Conservation (phyloP, 2,797 vertebrate genomes). For the Enteromius radiatus region DNA sequence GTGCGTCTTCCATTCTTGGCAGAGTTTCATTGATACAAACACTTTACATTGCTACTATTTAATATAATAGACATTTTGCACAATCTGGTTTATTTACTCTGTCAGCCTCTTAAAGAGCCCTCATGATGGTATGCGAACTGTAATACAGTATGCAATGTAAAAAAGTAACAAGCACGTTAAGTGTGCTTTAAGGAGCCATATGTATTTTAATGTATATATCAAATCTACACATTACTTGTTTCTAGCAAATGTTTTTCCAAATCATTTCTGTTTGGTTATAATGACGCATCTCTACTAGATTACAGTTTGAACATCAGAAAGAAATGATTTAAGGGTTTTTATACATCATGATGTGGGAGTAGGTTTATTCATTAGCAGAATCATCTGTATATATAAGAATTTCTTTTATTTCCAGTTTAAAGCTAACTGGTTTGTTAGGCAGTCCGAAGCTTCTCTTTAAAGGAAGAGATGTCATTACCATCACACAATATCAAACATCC, state of each 20-base stretch:
- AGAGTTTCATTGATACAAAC: not conserved
- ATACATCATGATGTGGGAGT: not conserved
- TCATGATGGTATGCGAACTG: not conserved
- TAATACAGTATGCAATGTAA: not conserved
- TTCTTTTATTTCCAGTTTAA: not conserved
- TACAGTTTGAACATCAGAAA: not conserved
- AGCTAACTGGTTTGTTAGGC: not conserved
- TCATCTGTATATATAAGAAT: not conserved
- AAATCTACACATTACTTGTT: not conserved
- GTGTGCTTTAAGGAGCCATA: not conserved
- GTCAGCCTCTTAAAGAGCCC: slow-evolving; percentile 1
- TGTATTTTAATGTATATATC: not conserved
- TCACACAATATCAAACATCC: not conserved
- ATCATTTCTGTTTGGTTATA: not conserved
- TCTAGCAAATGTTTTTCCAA: not conserved
- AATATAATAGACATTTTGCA: not conserved
- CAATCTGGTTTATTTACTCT: not conserved
- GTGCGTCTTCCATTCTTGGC: not conserved
- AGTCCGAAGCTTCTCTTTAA: not conserved
- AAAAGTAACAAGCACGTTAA: not conserved
- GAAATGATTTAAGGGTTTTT: not conserved
- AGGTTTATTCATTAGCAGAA: not conserved
- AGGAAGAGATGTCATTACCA: not conserved
- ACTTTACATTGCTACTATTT: not conserved
- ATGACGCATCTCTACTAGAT: not conserved